Percentiles rank a stretch among this genome's conserved stretches.
These are phyloP conservation scores for Amphipyra berbera DNA, from an alignment of 2,888 invertebrate genomes.

Conservation along the genomic window DNA sequence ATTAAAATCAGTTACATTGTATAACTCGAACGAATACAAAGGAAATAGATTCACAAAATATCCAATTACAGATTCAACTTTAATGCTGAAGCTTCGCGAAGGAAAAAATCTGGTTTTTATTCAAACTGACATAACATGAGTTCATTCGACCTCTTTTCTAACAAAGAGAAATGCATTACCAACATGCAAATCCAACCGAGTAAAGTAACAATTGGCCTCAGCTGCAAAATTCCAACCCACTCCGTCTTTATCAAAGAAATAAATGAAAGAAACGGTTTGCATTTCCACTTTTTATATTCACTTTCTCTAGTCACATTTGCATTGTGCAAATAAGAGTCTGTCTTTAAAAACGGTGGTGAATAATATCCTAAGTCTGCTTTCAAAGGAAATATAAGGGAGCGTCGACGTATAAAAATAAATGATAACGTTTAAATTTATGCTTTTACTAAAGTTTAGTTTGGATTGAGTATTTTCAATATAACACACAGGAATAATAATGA, in stretches of 20 bases:
- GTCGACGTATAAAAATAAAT: slow-evolving; percentile 43
- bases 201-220: slow-evolving; percentile 81
- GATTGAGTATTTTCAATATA: slow-evolving; percentile 11
- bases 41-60: slow-evolving; percentile 9
- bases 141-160: slow-evolving; percentile 62
- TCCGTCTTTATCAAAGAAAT: slow-evolving; percentile 79
- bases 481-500: background rate
- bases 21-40: background rate
- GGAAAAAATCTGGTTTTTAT: slow-evolving; percentile 55
- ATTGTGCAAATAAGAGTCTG: slow-evolving; percentile 74
- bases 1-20: no score
- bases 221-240: slow-evolving; percentile 74
- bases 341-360: slow-evolving; percentile 67
- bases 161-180: slow-evolving; percentile 78
- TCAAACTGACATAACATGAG: slow-evolving; percentile 68
- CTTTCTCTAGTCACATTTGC: slow-evolving; percentile 75
- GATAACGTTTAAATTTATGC: slow-evolving; percentile 30
- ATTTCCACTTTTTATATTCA: slow-evolving; percentile 71
- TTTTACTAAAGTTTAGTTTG: slow-evolving; percentile 30
- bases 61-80: slow-evolving; percentile 41
- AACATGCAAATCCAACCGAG: slow-evolving; percentile 74
- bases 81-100: slow-evolving; percentile 33
- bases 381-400: slow-evolving; percentile 39
- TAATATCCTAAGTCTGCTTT: slow-evolving; percentile 56
- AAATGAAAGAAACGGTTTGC: slow-evolving; percentile 74